phyloP scores from a whole-genome alignment of 2,113 vertebrate genomes.

The Epinephelus fuscoguttatus region DNA sequence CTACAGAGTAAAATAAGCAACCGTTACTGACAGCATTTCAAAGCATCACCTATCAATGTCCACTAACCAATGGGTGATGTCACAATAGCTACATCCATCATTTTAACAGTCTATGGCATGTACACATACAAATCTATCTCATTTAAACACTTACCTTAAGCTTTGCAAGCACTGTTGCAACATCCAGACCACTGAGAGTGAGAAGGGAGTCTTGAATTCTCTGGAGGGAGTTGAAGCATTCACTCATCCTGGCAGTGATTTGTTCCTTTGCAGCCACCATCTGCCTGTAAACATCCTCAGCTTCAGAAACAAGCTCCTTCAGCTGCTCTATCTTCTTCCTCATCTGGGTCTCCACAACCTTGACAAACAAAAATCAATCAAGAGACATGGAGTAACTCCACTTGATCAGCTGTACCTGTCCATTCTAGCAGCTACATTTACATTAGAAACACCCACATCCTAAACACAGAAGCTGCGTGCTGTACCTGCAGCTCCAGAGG shows the following conservation, averaged over 20 bases:
- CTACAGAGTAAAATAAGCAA: constrained; percentile 52
- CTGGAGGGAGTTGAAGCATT: constrained; percentile 65
- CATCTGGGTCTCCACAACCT: constrained; percentile 82
- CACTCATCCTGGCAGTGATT: constrained; percentile 57
- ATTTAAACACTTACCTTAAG: constrained; percentile 68
- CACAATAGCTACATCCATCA: no score
- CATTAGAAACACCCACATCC: neutral
- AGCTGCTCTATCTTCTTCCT: constrained; percentile 78
- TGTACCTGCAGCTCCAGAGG: constrained; percentile 93
- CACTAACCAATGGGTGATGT: no score
- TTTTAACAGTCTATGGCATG: no score
- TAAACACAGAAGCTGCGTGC: neutral
- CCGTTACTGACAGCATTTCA: neutral
- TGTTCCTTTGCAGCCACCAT: constrained; percentile 63
- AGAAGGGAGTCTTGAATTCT: constrained; percentile 65
- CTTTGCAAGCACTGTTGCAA: constrained; percentile 36
- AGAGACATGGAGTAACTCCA: neutral
- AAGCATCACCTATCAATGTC: neutral
- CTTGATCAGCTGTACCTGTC: neutral
- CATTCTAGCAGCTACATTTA: neutral
- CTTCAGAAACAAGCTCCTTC: constrained; percentile 76
- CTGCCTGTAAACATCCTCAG: constrained; percentile 72
- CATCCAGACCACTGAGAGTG: constrained; percentile 52
- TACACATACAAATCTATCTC: no score
- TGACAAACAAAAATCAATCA: neutral